A percentile compares a stretch with the other conserved stretches of the same genome.
Conservation (phyloP, 1,140 invertebrate genomes). For the Magallana gigas region DNA sequence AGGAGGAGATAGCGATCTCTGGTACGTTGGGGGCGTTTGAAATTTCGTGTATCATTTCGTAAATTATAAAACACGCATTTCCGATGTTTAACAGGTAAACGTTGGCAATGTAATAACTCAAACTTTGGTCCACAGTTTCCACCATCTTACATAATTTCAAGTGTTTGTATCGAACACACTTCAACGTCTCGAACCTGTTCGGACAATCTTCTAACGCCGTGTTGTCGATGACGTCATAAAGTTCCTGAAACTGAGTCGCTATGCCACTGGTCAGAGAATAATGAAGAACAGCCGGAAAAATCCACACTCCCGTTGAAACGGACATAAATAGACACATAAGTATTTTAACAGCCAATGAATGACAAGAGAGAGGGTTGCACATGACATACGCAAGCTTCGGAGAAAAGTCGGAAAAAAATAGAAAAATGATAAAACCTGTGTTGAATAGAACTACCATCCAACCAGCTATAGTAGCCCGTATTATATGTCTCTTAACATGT, state of each 20-base stretch:
- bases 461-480: neutral
- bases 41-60: neutral
- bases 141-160: neutral
- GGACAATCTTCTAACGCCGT: neutral
- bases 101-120: neutral
- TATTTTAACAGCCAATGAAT: neutral
- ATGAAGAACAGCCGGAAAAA: neutral
- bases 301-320: neutral
- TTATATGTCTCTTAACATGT: neutral
- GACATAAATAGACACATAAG: neutral
- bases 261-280: neutral
- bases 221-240: neutral
- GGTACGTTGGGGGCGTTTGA: no score
- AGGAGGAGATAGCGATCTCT: no score
- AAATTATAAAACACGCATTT: neutral
- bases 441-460: neutral
- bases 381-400: neutral
- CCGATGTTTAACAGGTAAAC: neutral
- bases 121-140: slow-evolving; percentile 12
- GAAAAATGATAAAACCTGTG: neutral
- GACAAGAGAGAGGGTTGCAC: neutral
- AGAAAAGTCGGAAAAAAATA: neutral
- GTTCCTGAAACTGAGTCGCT: neutral
- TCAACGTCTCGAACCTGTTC: neutral
- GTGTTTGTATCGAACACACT: neutral